Evolutionary conservation across 2,888 invertebrate species (phyloP), one percentile per base, ranked within the genome.

Genomic region (Orthosia incerta): DNA sequence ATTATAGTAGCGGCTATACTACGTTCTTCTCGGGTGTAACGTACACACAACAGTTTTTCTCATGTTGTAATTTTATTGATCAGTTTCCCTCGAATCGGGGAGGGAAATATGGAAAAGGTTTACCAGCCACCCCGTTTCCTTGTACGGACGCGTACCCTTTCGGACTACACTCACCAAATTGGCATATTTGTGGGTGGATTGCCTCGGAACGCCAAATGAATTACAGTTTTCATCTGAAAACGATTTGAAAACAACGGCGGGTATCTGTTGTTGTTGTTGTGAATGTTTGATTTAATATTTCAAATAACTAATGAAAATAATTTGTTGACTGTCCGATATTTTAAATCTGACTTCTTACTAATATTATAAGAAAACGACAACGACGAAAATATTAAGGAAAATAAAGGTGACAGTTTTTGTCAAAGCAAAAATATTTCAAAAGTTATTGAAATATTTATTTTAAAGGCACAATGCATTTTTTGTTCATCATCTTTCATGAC

Each of bases 1-100:
- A n/a, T n/a, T n/a, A n/a, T n/a, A n/a, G n/a, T 9, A 39, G 39
- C 39, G 0, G 39, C 39, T 39, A 39, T 39, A 39, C 31, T 7
- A 31, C 9, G 39, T 39, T 39, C 39, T 39, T 4, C 23, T 20
- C 46, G 12, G 61, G 16, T 23, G 61, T 61, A 23, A 23, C 46
- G 61, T 62, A 48, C 23, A 15, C 9, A 31, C 16, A 39, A 39
- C 12, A 50, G 48, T 23, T 71, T 71, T 23, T 67, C 12, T 57
- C 71, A 57, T 71, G 16, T 69, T 69, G 48, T 50, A 50, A 71
- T 50, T 68, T 20, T 75, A 75, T 67, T 59, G 50, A 74, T 67
- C 46, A 48, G 31, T 48, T 23, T 59, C 67, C 15, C 31, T 74
- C 31, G 26, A 31, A 57, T 74, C 11, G 18, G 7, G 56, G 12